Conservation (phyloP, 2,888 invertebrate genomes). For the Chrysomela aeneicollis region DNA sequence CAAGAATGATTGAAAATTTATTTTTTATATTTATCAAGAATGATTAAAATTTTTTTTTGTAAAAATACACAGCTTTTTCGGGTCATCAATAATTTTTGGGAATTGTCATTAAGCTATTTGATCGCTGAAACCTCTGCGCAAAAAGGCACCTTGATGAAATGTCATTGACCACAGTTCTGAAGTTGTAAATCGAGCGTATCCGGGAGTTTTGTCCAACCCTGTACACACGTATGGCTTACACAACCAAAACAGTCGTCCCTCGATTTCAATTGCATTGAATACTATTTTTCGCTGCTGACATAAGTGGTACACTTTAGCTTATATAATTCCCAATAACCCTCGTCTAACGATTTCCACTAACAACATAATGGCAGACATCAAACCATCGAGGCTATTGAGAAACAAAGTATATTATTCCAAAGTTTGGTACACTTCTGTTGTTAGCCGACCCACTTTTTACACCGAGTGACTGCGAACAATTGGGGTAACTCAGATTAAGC, state of each 20-base stretch:
- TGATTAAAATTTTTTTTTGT: too few species aligned
- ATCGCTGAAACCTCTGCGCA: too few species aligned
- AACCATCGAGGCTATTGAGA: conserved; percentile 18
- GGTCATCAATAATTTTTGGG: too few species aligned
- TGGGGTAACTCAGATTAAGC: conserved; percentile 49
- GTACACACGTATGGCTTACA: background rate
- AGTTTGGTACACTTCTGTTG: conserved; percentile 29
- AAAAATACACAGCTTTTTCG: too few species aligned
- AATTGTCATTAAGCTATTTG: too few species aligned
- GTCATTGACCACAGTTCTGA: too few species aligned
- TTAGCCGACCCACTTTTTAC: conserved; percentile 52
- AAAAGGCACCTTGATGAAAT: too few species aligned
- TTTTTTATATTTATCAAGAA: too few species aligned
- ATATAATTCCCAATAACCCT: background rate
- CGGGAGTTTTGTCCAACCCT: too few species aligned
- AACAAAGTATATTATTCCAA: conserved; percentile 19
- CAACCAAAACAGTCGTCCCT: background rate
- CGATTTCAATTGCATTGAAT: background rate
- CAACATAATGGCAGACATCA: conserved; percentile 16
- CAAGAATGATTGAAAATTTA: too few species aligned
- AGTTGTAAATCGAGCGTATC: too few species aligned
- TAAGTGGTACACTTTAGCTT: background rate
- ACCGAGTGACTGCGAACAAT: conserved; percentile 53
- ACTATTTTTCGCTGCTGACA: background rate
- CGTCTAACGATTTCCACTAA: conserved; percentile 2